Evolutionary conservation across 2,888 invertebrate genomes (phyloP).

Genomic region (Platycheirus albimanus): DNA sequence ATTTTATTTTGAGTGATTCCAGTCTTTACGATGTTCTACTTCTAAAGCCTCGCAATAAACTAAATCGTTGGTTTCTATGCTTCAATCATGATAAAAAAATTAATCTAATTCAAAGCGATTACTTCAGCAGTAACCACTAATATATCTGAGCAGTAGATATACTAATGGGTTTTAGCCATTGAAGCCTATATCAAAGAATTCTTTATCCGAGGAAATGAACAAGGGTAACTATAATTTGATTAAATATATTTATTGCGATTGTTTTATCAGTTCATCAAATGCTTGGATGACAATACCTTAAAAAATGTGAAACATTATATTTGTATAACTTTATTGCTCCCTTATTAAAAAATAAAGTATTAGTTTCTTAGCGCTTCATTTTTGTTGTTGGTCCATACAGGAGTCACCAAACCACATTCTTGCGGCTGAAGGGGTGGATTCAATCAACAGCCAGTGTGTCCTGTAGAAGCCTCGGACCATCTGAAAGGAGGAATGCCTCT

Average conservation of each 20-base stretch:
- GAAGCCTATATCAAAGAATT: not conserved
- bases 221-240: not conserved
- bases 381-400: too few relatives aligned
- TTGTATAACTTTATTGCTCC: too few relatives aligned
- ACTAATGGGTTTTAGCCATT: not conserved
- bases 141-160: not conserved
- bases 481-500: too few relatives aligned
- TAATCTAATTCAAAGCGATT: not conserved
- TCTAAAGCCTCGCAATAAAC: not conserved
- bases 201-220: not conserved
- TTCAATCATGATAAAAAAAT: not conserved
- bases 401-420: too few relatives aligned
- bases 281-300: not conserved
- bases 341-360: too few relatives aligned
- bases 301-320: too few relatives aligned
- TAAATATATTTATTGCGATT: not conserved
- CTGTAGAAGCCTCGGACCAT: too few relatives aligned
- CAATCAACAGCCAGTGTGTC: too few relatives aligned
- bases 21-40: not conserved
- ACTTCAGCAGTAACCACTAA: not conserved
- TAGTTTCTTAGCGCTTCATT: too few relatives aligned
- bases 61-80: not conserved
- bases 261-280: not conserved
- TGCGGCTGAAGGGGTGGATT: too few relatives aligned
- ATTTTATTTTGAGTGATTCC: too few relatives aligned